These are phyloP conservation scores for Phoeniculus purpureus DNA, from an alignment of 2,797 vertebrate species.

Conservation along the genomic window DNA sequence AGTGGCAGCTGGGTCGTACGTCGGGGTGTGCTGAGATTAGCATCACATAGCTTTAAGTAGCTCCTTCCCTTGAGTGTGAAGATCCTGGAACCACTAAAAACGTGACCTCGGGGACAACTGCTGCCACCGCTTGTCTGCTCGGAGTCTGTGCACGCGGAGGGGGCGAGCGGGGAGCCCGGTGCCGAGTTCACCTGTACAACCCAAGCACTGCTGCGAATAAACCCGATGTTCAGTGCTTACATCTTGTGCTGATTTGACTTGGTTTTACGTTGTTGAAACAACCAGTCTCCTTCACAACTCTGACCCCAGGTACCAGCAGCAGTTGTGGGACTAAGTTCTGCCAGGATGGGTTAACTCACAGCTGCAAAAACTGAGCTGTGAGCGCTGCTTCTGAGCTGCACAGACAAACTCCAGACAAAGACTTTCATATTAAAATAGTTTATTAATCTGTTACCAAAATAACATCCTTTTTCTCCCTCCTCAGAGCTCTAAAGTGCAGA, in stretches of 20 bases:
- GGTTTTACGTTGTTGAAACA: not conserved
- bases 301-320: fast-evolving
- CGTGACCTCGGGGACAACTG: not conserved
- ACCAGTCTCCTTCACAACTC: not conserved
- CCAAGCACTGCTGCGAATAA: constrained; percentile 32
- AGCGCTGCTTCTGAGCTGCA: not conserved
- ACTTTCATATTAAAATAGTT: constrained; percentile 78
- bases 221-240: not conserved
- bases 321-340: too few relatives aligned
- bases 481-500: constrained; percentile 74
- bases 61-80: not conserved
- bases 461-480: not conserved
- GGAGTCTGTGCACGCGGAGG: too few relatives aligned
- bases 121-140: not conserved
- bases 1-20: constrained; percentile 1
- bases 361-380: not conserved
- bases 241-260: not conserved
- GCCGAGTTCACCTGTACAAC: not conserved
- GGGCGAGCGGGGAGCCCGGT: not conserved
- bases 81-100: not conserved
- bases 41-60: not conserved
- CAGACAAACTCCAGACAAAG: not conserved
- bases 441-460: constrained; percentile 78
- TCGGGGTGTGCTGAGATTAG: not conserved
- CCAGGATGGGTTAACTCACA: too few relatives aligned